These are phyloP conservation scores for Moxostoma hubbsi DNA, from an alignment of 2,797 vertebrate species.

Conservation along the genomic window DNA sequence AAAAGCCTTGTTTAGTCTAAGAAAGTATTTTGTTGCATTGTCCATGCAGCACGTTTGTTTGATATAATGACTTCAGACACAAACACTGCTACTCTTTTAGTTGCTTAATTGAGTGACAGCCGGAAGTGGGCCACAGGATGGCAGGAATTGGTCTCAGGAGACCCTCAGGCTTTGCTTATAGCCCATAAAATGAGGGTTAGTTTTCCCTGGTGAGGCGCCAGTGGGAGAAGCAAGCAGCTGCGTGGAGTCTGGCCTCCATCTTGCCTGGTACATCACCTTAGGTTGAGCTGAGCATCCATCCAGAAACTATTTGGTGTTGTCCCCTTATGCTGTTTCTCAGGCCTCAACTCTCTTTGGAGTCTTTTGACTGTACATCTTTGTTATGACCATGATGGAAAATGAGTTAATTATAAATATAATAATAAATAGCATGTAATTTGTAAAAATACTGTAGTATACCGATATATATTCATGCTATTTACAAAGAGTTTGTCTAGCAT, in stretches of 20 bases:
- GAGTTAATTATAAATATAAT: background rate
- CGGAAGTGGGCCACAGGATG: slow-evolving; percentile 31
- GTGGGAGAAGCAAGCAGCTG: slow-evolving; percentile 51
- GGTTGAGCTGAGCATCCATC: slow-evolving; percentile 57
- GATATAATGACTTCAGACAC: slow-evolving; percentile 46
- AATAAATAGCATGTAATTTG: no score
- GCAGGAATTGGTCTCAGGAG: slow-evolving; percentile 30
- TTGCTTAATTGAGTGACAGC: slow-evolving; percentile 33
- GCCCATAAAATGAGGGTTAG: slow-evolving; percentile 48
- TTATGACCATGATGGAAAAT: slow-evolving; percentile 36
- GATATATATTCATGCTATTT: background rate
- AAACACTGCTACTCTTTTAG: slow-evolving; percentile 44
- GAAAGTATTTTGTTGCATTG: background rate
- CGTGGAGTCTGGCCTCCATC: slow-evolving; percentile 38
- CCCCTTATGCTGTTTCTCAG: slow-evolving; percentile 34
- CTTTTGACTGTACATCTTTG: slow-evolving; percentile 46
- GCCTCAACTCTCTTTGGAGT: slow-evolving; percentile 22
- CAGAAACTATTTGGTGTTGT: slow-evolving; percentile 57
- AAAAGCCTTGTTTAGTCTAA: background rate
- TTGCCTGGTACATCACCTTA: slow-evolving; percentile 51
- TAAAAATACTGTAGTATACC: background rate
- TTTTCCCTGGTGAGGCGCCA: slow-evolving; percentile 50
- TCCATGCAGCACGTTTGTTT: slow-evolving; percentile 15
- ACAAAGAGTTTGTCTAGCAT: background rate
- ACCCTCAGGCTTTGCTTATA: slow-evolving; percentile 24